These are phyloP conservation scores for Stichodactyla helianthus DNA, from an alignment of 64 coral and sea anemone species.

Conservation along the genomic window DNA sequence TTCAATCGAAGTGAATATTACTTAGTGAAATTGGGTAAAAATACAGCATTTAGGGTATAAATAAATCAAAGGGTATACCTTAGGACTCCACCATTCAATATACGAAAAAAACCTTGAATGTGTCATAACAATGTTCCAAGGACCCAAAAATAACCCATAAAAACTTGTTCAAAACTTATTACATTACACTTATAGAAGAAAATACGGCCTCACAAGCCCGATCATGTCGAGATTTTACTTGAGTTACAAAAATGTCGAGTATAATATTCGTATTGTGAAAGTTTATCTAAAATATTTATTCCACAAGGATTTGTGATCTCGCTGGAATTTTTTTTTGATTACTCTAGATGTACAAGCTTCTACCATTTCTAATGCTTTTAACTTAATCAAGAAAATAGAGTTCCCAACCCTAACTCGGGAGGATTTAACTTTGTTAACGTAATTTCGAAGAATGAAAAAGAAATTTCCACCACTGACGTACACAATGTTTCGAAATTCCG, in stretches of 20 bases:
- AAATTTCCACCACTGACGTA: slow-evolving; percentile 2
- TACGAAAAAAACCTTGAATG: background rate
- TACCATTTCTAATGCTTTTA: background rate
- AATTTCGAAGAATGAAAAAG: slow-evolving; percentile 7
- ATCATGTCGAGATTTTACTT: background rate
- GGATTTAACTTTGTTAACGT: background rate
- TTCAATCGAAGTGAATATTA: background rate
- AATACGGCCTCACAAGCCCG: background rate
- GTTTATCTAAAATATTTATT: slow-evolving; percentile 3
- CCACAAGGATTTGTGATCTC: background rate
- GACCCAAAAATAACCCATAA: background rate
- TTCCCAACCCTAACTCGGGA: background rate
- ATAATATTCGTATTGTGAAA: background rate
- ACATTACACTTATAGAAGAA: background rate
- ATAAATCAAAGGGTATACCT: background rate
- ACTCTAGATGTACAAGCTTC: background rate
- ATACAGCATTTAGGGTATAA: background rate
- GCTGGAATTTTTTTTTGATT: background rate
- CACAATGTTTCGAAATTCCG: slow-evolving; percentile 28
- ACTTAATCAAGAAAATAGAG: background rate
- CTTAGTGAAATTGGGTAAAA: slow-evolving; percentile 7
- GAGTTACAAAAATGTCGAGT: no score
- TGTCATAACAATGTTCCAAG: background rate
- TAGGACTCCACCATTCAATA: background rate
- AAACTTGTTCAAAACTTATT: background rate